Conservation (phyloP, 2,888 invertebrate species). For the Polymixis lichenea region DNA sequence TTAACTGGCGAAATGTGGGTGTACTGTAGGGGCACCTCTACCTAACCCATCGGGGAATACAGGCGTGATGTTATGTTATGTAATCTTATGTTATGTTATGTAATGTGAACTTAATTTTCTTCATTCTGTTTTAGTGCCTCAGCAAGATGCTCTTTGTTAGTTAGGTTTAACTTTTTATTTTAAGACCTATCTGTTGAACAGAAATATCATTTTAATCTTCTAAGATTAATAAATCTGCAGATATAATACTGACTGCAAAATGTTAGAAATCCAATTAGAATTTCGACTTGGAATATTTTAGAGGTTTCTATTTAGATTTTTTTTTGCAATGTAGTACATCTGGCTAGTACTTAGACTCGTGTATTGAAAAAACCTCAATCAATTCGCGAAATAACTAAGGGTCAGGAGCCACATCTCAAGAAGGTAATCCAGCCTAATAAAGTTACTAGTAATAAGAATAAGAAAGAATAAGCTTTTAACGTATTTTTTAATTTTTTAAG, state of each 20-base stretch:
- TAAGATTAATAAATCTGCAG: not conserved
- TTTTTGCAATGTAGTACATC: not conserved
- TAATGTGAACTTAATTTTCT: not conserved
- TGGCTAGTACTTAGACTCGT: not conserved
- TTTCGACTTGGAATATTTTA: not conserved
- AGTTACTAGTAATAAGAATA: not conserved
- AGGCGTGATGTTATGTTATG: not conserved
- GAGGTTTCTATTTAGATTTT: not conserved
- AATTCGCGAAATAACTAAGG: no score
- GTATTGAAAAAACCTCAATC: not conserved
- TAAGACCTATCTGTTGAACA: not conserved
- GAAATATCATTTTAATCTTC: no score
- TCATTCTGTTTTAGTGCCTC: not conserved
- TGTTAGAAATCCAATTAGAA: not conserved
- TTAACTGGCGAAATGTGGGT: no score
- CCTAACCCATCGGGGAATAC: not conserved
- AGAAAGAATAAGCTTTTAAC: not conserved
- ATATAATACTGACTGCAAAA: no score
- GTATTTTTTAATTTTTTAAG: not conserved
- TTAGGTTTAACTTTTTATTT: not conserved
- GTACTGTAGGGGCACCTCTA: no score
- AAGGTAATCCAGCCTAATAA: not conserved
- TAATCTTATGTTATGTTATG: no score
- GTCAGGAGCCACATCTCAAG: not conserved
- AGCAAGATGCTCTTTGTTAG: not conserved